Evolutionary conservation across 2,113 vertebrate species (phyloP).

Genomic region (Zapornia atra): DNA sequence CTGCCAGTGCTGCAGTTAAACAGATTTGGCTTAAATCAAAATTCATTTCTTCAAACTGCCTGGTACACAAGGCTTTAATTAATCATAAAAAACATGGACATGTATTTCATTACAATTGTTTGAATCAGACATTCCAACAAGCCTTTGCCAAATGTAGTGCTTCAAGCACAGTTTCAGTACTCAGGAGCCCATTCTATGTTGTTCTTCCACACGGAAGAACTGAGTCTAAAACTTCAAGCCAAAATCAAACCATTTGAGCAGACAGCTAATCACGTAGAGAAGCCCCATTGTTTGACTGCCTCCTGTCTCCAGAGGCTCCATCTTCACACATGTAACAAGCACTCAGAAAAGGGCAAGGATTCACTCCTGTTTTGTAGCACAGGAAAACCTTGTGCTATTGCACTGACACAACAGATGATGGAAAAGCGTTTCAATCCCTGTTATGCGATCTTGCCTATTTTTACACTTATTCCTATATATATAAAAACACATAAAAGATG

Average conservation of each 20-base stretch:
- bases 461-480: not conserved
- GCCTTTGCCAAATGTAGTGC: not conserved
- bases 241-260: not conserved
- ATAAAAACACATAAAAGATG: too few relatives aligned
- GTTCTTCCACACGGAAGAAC: not conserved
- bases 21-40: not conserved
- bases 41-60: not conserved
- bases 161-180: not conserved
- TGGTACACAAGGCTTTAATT: not conserved
- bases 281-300: not conserved
- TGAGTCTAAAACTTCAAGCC: not conserved
- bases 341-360: not conserved
- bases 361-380: accelerated
- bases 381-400: not conserved
- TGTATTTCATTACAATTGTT: not conserved
- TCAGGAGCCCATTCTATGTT: not conserved
- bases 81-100: not conserved
- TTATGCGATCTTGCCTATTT: not conserved
- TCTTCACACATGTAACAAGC: not conserved
- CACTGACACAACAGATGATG: not conserved
- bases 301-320: not conserved
- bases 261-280: not conserved
- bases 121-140: not conserved
- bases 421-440: not conserved
- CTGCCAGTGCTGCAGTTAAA: not conserved